A percentile compares a stretch with the other conserved stretches of the same genome.
Conservation (phyloP, 2,113 vertebrate genomes). For the Sander lucioperca region DNA sequence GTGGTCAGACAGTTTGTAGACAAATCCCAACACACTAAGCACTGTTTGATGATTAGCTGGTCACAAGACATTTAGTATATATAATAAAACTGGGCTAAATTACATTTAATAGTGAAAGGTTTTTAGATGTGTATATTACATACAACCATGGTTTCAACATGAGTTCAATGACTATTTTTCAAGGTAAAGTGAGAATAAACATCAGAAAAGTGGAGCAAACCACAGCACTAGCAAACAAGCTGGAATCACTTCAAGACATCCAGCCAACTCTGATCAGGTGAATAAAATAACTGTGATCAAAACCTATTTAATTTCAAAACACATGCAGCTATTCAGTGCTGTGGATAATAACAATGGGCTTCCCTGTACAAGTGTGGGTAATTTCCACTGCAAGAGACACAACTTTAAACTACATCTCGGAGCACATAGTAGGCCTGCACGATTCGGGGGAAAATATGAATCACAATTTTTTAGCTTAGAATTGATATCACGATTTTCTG, state of each 20-base stretch:
- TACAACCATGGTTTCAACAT: no score
- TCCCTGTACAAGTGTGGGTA: no score
- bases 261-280: neutral
- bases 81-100: neutral
- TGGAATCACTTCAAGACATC: neutral
- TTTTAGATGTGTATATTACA: neutral
- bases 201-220: neutral
- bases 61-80: neutral
- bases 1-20: no score
- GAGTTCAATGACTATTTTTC: no score
- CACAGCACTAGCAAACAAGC: neutral
- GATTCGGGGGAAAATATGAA: no score
- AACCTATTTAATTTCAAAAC: neutral
- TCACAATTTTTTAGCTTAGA: no score
- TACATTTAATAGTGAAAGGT: neutral
- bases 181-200: neutral
- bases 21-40: neutral
- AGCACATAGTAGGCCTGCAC: no score
- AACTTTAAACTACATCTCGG: no score
- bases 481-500: no score
- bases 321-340: neutral
- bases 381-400: no score
- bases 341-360: neutral
- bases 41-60: neutral
- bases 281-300: neutral